Conservation (phyloP, 2,113 vertebrate genomes). For the Bubo blakistoni region DNA sequence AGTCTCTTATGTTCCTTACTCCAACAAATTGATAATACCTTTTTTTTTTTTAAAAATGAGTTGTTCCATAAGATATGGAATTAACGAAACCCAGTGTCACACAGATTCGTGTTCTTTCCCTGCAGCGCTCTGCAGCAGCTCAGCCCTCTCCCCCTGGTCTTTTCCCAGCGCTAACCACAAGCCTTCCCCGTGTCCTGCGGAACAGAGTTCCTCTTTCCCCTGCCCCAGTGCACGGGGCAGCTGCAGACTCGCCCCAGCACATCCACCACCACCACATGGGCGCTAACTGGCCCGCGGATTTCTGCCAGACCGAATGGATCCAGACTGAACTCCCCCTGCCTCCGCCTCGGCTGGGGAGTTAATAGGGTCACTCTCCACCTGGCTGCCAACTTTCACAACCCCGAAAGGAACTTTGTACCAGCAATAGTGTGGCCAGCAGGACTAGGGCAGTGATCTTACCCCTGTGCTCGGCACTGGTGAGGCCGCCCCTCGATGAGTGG, state of each 20-base stretch:
- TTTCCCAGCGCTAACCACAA: too few relatives aligned
- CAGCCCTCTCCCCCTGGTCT: too few relatives aligned
- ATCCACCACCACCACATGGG: not conserved
- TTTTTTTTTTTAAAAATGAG: not conserved
- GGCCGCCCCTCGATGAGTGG: too few relatives aligned
- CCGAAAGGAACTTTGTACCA: not conserved
- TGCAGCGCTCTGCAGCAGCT: not conserved
- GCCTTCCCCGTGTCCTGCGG: not conserved
- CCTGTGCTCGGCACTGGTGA: too few relatives aligned
- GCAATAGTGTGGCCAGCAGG: too few relatives aligned
- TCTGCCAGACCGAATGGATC: not conserved
- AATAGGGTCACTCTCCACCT: not conserved
- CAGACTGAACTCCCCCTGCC: not conserved
- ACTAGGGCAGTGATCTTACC: too few relatives aligned
- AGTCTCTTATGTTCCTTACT: too few relatives aligned
- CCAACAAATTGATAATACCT: too few relatives aligned
- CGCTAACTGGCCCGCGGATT: not conserved
- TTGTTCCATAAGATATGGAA: not conserved
- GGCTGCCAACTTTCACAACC: not conserved
- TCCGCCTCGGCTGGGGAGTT: not conserved
- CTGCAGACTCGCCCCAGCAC: too few relatives aligned
- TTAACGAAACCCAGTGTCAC: not conserved
- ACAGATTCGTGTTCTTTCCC: not conserved
- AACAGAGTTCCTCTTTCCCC: not conserved
- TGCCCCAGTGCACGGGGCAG: too few relatives aligned